Conservation (phyloP, 2,113 vertebrate genomes). For the Dolichallabes microphthalmus region DNA sequence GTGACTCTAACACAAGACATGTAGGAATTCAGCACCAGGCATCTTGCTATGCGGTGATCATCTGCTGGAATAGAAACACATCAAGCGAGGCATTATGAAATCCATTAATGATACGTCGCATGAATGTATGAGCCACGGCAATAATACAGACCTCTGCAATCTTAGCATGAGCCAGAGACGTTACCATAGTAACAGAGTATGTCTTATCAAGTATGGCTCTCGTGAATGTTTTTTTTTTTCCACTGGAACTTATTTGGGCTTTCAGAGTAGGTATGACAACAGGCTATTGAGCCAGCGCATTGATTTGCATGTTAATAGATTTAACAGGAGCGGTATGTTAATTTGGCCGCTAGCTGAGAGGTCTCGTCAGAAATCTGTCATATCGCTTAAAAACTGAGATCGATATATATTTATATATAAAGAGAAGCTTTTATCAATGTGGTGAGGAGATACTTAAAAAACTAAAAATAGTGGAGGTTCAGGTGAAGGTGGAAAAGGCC, state of each 20-base stretch:
- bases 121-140: constrained; percentile 67
- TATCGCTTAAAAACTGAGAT: constrained; percentile 57
- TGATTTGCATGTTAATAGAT: constrained; percentile 76
- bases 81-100: constrained; percentile 28
- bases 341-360: constrained; percentile 65
- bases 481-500: constrained; percentile 44
- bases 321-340: constrained; percentile 66
- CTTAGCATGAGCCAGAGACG: constrained; percentile 77
- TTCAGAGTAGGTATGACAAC: constrained; percentile 80
- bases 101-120: constrained; percentile 54
- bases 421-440: constrained; percentile 68
- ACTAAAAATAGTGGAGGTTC: constrained; percentile 68
- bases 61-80: background rate
- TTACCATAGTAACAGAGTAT: constrained; percentile 83
- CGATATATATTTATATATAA: constrained; percentile 49
- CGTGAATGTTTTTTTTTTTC: constrained; percentile 65
- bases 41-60: background rate
- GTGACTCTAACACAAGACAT: background rate
- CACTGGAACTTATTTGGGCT: constrained; percentile 79
- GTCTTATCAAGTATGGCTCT: constrained; percentile 81
- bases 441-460: constrained; percentile 61
- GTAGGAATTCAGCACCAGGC: background rate
- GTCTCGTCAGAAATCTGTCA: constrained; percentile 65
- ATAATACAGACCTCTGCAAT: constrained; percentile 75
- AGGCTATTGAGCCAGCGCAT: constrained; percentile 73